A percentile compares a stretch with the other conserved stretches of the same genome.
phyloP scores from a whole-genome alignment of 2,797 vertebrate genomes.

The Enteromius thamalakanensis region DNA sequence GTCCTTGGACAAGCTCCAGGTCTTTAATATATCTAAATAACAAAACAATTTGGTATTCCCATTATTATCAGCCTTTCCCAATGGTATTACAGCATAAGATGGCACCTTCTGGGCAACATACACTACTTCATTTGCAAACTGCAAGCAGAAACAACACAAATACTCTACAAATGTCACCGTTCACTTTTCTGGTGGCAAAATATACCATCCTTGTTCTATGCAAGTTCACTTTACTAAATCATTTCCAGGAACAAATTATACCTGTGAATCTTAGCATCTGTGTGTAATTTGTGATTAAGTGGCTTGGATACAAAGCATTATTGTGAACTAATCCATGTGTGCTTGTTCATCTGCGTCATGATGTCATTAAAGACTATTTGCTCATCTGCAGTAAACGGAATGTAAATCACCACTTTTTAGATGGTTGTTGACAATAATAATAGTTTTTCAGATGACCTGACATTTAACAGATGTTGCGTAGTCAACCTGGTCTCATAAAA shows the following conservation, averaged over 20 bases:
- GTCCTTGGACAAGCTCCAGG: not conserved
- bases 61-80: not conserved
- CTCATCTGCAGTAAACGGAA: not conserved
- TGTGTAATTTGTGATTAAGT: not conserved
- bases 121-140: not conserved
- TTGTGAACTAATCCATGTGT: not conserved
- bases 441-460: not conserved
- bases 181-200: conserved; percentile 6
- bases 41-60: conserved; percentile 1
- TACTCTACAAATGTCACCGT: conserved; percentile 5
- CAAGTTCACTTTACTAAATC: not conserved
- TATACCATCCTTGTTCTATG: not conserved
- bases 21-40: conserved; percentile 5
- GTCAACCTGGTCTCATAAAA: too few relatives aligned
- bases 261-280: conserved; percentile 5
- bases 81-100: not conserved
- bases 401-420: not conserved
- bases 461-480: not conserved
- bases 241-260: conserved; percentile 4
- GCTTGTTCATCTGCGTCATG: not conserved
- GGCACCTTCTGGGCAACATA: not conserved
- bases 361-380: not conserved
- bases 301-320: not conserved
- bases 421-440: not conserved
- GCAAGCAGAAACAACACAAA: not conserved